phyloP scores from a whole-genome alignment of 2,888 invertebrate genomes.

The Ephialtes manifestator region DNA sequence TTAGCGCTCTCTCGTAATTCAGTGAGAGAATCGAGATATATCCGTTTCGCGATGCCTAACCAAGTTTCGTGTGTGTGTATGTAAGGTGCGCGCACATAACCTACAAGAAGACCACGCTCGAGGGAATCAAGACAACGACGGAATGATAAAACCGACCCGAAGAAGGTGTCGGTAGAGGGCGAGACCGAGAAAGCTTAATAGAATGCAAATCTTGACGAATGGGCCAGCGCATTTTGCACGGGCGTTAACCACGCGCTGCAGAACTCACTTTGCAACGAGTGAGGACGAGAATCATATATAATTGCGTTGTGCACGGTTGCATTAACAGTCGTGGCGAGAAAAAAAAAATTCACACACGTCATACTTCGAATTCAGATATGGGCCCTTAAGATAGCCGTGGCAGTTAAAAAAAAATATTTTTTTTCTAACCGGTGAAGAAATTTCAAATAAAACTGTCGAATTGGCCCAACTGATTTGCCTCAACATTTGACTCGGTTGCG shows the following conservation, averaged over 20 bases:
- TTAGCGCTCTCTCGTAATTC: slow-evolving; percentile 40
- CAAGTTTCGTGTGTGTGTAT: neutral
- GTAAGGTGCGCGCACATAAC: neutral
- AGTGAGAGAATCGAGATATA: slow-evolving; percentile 39
- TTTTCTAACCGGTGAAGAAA: too few relatives aligned
- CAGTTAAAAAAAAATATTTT: too few relatives aligned
- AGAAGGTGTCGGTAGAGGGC: slow-evolving; percentile 20
- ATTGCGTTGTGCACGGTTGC: slow-evolving; percentile 56
- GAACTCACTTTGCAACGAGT: slow-evolving; percentile 37
- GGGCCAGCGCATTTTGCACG: slow-evolving; percentile 53
- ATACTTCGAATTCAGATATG: too few relatives aligned
- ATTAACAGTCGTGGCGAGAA: neutral
- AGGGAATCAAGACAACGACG: slow-evolving; percentile 45
- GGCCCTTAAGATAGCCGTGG: too few relatives aligned
- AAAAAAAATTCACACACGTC: neutral
- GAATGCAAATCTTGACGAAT: slow-evolving; percentile 73
- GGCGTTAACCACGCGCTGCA: slow-evolving; percentile 49
- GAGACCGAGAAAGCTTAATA: slow-evolving; percentile 40
- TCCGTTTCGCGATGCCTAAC: slow-evolving; percentile 24
- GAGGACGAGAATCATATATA: slow-evolving; percentile 64
- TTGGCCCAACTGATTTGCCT: too few relatives aligned
- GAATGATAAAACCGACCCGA: slow-evolving; percentile 32
- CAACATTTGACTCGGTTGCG: too few relatives aligned
- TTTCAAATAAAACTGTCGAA: too few relatives aligned
- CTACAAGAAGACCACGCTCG: slow-evolving; percentile 15